These are phyloP conservation scores for Tympanuchus pallidicinctus DNA, from an alignment of 2,113 vertebrate genomes.

Conservation along the genomic window DNA sequence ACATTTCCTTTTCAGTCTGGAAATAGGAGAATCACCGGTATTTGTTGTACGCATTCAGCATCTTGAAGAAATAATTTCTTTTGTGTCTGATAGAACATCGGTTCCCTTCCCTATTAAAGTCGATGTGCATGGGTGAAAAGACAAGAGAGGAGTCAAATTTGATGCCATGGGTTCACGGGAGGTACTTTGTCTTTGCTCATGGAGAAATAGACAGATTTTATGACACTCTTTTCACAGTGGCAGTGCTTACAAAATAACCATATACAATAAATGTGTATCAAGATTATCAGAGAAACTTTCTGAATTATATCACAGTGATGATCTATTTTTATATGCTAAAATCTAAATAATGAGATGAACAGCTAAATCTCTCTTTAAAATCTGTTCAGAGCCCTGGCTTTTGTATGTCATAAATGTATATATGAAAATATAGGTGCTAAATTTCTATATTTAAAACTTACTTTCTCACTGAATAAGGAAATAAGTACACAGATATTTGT, in stretches of 20 bases:
- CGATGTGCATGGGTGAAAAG: neutral
- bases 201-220: neutral
- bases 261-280: neutral
- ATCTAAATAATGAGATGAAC: neutral
- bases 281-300: neutral
- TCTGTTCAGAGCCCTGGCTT: neutral
- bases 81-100: neutral
- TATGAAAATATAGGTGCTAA: neutral
- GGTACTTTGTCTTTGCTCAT: neutral
- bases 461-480: neutral
- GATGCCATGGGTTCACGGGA: neutral
- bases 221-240: neutral
- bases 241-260: neutral
- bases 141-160: neutral
- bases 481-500: neutral
- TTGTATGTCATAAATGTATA: neutral
- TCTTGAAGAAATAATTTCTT: slow-evolving; percentile 36
- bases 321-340: neutral
- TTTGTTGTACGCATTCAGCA: slow-evolving; percentile 12
- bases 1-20: slow-evolving; percentile 27
- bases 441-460: neutral
- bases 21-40: neutral
- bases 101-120: neutral
- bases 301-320: neutral
- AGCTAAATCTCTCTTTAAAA: neutral